Percentiles rank a stretch among this genome's conserved stretches.
Evolutionary conservation across 30 jellyfish, hydroid and myxozoan species (phyloP).

Genomic region (Nemopilema nomurai): DNA sequence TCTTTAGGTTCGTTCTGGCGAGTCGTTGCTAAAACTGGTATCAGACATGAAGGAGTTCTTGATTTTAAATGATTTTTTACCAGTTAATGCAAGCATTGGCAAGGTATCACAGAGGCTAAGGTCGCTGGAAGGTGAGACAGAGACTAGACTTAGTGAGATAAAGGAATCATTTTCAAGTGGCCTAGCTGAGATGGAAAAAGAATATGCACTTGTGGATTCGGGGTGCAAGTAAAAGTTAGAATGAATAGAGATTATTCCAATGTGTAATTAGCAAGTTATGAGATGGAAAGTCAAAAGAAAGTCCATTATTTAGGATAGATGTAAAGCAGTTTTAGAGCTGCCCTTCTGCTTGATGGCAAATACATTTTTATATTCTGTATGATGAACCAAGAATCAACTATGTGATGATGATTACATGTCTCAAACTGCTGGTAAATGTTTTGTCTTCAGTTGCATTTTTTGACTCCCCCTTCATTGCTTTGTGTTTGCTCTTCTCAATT

Average conservation of each 20-base stretch:
- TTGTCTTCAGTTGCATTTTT: too few relatives aligned
- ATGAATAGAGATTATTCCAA: too few relatives aligned
- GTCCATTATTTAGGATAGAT: not conserved
- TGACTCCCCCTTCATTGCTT: too few relatives aligned
- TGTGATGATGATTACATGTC: too few relatives aligned
- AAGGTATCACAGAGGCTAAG: slow-evolving; percentile 41
- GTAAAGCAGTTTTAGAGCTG: too few relatives aligned
- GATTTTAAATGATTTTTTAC: slow-evolving; percentile 79
- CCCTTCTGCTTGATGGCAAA: too few relatives aligned
- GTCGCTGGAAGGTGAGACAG: slow-evolving; percentile 67
- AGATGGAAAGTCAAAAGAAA: not conserved
- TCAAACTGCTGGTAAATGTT: too few relatives aligned
- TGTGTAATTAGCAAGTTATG: too few relatives aligned
- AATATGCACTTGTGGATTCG: slow-evolving; percentile 17
- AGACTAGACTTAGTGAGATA: slow-evolving; percentile 44
- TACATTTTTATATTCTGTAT: too few relatives aligned
- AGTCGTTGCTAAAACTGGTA: slow-evolving; percentile 79
- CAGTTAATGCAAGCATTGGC: slow-evolving; percentile 78
- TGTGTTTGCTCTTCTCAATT: too few relatives aligned
- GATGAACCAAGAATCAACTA: too few relatives aligned
- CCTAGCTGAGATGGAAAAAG: slow-evolving; percentile 66
- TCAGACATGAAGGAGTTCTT: slow-evolving; percentile 90
- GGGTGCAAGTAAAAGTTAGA: not conserved
- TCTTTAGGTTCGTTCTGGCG: slow-evolving; percentile 92
- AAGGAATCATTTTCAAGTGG: slow-evolving; percentile 61